Evolutionary conservation across 2,888 invertebrate genomes (phyloP), one percentile per base, ranked within the genome.

Genomic region (Orthosia gracilis): DNA sequence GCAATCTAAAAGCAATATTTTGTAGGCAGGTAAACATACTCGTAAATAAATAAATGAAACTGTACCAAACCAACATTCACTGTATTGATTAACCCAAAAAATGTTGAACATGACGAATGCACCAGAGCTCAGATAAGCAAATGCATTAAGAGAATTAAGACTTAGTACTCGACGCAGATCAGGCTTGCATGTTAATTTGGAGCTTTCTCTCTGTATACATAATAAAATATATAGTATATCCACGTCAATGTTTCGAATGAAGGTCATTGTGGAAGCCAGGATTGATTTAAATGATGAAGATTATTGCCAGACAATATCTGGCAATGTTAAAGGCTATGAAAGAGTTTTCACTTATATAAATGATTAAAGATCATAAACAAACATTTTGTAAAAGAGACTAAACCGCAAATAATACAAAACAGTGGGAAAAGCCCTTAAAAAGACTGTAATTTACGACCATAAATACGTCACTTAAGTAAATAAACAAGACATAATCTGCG

Each of bases 141-240:
- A 89, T 88, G 88, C 87, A n/a, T n/a, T n/a, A 77, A 89, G 85
- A 85, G 87, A 84, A 86, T 88, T 88, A 76, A 89, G 85, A 88
- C 85, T 85, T 85, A 87, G 88, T 87, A 86, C 78, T 77, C 77
- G 67, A 82, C 82, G 83, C 84, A 82, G 78, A 85, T 80, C 83
- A 86, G 77, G 73, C 79, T 73, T 85, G 84, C 66, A 87, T 85
- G 69, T 86, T 84, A 82, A 88, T 87, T 83, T 59, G 69, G 74
- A 69, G 80, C 87, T 89, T 89, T 90, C 90, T 78, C 82, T 80
- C 31, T 49, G 45, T 21, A 55, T 58, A 63, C 11, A 58, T 23
- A 26, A 69, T 40, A 18, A 13, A 69, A 2, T 23, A 52, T 52
- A 31, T 13, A 17, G 26, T 57, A 23, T 58, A 57, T 63, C 69